phyloP scores from a whole-genome alignment of 2,113 vertebrate genomes.

The Atherinomorus stipes region DNA sequence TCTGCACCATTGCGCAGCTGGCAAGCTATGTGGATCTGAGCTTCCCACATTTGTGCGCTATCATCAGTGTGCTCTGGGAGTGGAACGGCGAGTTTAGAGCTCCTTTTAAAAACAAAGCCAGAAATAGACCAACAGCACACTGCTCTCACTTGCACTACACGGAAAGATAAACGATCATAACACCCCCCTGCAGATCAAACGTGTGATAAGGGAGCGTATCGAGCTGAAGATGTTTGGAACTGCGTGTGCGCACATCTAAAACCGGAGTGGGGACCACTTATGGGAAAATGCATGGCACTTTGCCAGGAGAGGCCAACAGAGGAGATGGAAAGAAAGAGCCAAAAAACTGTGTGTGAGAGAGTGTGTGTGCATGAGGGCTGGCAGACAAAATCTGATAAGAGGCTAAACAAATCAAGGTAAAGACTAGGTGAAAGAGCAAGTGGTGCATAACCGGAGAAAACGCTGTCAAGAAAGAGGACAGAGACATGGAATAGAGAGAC shows the following conservation, averaged over 20 bases:
- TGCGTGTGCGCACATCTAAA: constrained; percentile 39
- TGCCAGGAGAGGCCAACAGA: constrained; percentile 71
- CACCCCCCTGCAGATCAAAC: constrained; percentile 69
- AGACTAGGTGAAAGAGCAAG: constrained; percentile 70
- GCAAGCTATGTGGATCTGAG: constrained; percentile 34
- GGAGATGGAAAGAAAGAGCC: constrained; percentile 49
- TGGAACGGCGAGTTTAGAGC: constrained; percentile 53
- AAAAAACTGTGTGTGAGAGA: constrained; percentile 10
- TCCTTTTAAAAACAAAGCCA: constrained; percentile 69
- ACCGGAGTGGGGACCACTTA: constrained; percentile 50
- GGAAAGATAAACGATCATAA: constrained; percentile 71
- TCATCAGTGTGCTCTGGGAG: constrained; percentile 58
- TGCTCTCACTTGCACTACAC: constrained; percentile 41
- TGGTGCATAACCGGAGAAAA: not conserved
- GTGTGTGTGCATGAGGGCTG: constrained; percentile 1
- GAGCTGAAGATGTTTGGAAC: constrained; percentile 36
- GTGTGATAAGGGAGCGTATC: constrained; percentile 51
- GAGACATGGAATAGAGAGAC: constrained; percentile 4
- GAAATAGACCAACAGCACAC: constrained; percentile 53
- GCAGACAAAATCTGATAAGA: constrained; percentile 66
- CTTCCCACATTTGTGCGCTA: constrained; percentile 55
- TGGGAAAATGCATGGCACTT: constrained; percentile 66
- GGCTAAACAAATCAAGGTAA: constrained; percentile 64
- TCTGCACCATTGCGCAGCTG: constrained; percentile 52
- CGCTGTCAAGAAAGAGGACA: not conserved